A percentile compares a stretch with the other conserved stretches of the same genome.
Conservation (phyloP, 1,140 invertebrate species). For the Drosophila simulans region DNA sequence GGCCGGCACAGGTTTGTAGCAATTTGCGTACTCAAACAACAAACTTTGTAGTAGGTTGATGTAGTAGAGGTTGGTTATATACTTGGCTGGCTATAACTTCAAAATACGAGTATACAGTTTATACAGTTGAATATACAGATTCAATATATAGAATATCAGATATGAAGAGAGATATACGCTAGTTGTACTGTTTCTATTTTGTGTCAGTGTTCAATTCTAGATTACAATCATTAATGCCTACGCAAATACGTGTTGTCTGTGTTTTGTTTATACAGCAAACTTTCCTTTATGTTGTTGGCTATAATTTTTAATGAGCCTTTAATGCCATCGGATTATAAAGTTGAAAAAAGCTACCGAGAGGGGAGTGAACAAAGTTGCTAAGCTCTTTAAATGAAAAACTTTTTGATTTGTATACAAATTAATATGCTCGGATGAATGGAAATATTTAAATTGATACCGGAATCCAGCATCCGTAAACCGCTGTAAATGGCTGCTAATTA, state of each 20-base stretch:
- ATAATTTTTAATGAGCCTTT: constrained; percentile 48
- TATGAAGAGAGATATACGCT: constrained; percentile 37
- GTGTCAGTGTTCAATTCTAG: constrained; percentile 25
- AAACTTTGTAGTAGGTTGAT: constrained; percentile 68
- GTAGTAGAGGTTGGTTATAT: constrained; percentile 64
- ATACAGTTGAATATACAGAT: constrained; percentile 67
- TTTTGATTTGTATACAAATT: constrained; percentile 48
- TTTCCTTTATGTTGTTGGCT: constrained; percentile 14
- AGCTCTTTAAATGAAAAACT: constrained; percentile 47
- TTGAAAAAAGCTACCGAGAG: constrained; percentile 13
- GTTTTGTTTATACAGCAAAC: constrained; percentile 39
- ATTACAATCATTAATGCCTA: constrained; percentile 52
- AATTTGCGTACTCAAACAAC: constrained; percentile 81
- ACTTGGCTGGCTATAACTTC: constrained; percentile 78
- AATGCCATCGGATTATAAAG: constrained; percentile 50
- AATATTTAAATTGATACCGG: constrained; percentile 34
- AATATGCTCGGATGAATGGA: constrained; percentile 29
- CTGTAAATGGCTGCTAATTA: constrained; percentile 48
- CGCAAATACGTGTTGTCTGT: constrained; percentile 33
- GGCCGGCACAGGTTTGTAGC: constrained; percentile 80
- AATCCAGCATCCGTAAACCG: constrained; percentile 28
- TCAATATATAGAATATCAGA: constrained; percentile 46
- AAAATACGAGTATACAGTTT: constrained; percentile 77
- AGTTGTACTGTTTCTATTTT: constrained; percentile 33
- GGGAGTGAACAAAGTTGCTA: constrained; percentile 36